Percentiles rank a stretch among this genome's conserved stretches.
These are phyloP conservation scores for cattle (Bos taurus) DNA, from an alignment of 2,113 vertebrate species.

Conservation along the genomic window DNA sequence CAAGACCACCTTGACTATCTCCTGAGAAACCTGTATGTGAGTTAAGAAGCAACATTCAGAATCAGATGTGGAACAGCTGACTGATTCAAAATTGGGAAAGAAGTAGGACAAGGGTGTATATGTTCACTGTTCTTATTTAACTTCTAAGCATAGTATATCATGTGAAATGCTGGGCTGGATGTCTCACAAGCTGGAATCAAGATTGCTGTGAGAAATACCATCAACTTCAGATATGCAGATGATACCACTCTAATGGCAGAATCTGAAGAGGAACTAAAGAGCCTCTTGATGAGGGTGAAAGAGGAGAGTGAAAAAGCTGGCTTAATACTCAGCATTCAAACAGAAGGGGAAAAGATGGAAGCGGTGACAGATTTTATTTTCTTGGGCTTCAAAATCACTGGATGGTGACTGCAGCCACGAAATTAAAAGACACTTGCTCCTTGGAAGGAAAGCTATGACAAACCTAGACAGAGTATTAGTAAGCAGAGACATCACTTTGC, in stretches of 20 bases:
- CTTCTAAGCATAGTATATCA: background rate
- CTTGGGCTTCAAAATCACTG: background rate
- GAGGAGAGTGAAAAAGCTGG: background rate
- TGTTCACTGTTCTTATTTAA: background rate
- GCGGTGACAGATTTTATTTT: background rate
- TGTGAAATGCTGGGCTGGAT: background rate
- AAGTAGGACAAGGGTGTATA: background rate
- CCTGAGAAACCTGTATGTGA: background rate
- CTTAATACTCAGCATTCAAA: background rate
- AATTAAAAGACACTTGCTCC: background rate
- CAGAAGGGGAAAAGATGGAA: background rate
- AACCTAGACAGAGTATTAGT: background rate
- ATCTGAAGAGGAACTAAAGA: background rate
- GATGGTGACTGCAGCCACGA: background rate
- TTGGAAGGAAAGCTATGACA: background rate
- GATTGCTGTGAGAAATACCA: background rate
- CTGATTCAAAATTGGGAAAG: background rate
- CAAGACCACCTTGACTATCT: background rate
- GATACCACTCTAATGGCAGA: background rate
- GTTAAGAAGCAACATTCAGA: background rate
- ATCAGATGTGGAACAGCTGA: background rate
- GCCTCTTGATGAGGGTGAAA: background rate
- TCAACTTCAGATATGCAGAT: background rate
- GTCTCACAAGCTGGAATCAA: background rate
- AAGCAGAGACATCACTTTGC: background rate